Conservation (phyloP, 2,113 vertebrate genomes). For the Aspidoscelis tigris region DNA sequence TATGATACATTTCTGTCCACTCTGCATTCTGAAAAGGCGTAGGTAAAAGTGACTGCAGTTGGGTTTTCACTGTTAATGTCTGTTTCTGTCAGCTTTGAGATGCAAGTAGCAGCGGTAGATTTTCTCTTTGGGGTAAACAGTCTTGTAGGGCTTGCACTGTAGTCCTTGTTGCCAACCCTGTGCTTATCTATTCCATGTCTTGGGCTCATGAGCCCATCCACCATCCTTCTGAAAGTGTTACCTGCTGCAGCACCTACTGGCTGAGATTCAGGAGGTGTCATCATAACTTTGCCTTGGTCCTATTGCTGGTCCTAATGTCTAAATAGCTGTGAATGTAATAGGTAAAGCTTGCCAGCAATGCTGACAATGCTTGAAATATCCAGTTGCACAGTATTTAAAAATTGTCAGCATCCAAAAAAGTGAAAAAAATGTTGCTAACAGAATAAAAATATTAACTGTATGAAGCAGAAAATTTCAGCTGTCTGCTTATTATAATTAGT, state of each 20-base stretch:
- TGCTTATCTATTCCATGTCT: background rate
- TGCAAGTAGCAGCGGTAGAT: background rate
- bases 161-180: too few species aligned
- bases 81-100: background rate
- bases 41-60: background rate
- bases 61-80: background rate
- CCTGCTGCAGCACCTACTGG: background rate
- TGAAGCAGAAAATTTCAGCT: background rate
- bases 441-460: background rate
- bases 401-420: background rate
- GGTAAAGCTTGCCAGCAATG: background rate
- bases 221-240: background rate
- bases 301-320: background rate
- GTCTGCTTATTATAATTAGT: background rate
- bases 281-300: background rate
- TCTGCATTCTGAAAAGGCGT: background rate
- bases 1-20: background rate
- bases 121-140: background rate
- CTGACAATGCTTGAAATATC: background rate
- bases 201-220: background rate
- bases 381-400: background rate
- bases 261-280: too few species aligned
- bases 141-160: background rate
- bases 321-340: background rate
- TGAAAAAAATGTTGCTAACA: background rate